Evolutionary conservation across 2,888 invertebrate genomes (phyloP).

Genomic region (Monoplex corrugatus): DNA sequence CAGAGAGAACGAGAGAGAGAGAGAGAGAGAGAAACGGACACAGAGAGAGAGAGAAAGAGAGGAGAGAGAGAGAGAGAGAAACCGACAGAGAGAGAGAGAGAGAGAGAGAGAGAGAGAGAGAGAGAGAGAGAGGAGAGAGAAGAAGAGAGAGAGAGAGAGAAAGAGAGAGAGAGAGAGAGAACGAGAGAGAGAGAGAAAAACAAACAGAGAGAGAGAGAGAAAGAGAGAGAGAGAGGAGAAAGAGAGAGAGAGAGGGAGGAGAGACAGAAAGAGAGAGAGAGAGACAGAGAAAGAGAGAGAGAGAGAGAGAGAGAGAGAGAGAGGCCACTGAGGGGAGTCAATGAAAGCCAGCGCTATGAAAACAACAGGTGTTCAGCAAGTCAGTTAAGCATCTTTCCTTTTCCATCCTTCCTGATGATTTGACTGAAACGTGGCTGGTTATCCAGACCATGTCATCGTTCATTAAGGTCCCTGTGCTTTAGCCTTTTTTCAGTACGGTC

Average conservation of each 20-base stretch:
- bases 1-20: background rate
- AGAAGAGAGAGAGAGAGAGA: background rate
- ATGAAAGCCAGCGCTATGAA: no score
- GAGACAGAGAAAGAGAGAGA: background rate
- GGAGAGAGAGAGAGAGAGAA: background rate
- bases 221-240: background rate
- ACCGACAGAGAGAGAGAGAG: no score
- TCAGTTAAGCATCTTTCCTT: no score
- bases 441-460: no score
- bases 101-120: no score
- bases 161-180: background rate
- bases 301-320: background rate
- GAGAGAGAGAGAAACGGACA: background rate
- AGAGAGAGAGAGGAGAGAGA: background rate
- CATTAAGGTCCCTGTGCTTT: no score
- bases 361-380: no score
- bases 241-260: background rate
- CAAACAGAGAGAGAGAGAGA: background rate
- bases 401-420: no score
- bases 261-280: background rate
- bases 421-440: no score
- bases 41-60: background rate
- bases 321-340: no score
- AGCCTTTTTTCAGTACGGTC: no score
- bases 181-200: background rate